Base-by-base conservation (phyloP, 2,797 vertebrate species). In the Odontamblyopus lacepedii region DNA sequence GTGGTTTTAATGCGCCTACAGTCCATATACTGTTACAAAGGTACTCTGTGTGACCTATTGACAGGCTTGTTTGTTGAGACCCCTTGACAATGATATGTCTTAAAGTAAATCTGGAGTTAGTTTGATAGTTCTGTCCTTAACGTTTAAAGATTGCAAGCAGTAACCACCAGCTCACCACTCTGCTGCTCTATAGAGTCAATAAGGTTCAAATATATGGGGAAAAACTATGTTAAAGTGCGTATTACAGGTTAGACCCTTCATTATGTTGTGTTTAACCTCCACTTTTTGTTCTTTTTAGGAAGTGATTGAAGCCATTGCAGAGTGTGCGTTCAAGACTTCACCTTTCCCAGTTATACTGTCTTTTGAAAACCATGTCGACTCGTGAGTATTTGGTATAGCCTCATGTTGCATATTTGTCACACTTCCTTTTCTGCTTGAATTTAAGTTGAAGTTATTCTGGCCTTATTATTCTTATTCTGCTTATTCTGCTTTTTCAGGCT, bases 331-430 rank as follows among this genome's bases (percentile, higher is more conserved):
- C 92, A 99, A 98, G 94, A 99, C 97, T 0, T 99, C 97, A 0
- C 96, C 96, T 16, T 99, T 96, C 66, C 97, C 97, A 1, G 95
- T 99, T 82, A 96, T 98, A n/a, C 94, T 99, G 44, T 99, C 97
- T 27, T 99, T 99, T 87, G 97, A 99, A 89, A 99, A 99, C 85
- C 97, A 99, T 0, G 97, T 99, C 72, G 97, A 99, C 92, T 99
- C 97, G 97, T 99, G 93, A 98, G 97, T 95, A 92, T 81, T 79
- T 63, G 30, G 4, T 19, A 35, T 8, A 35, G 30, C 32, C 3
- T 12, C 32, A 30, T 60, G 4, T 29, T 30, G 7, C 23, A 27
- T 32, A 6, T 7, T 27, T 29, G 5, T 71, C 38, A 32, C 8
- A 12, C 2, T 19, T 9, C 4, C 61, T 19, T 63, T 63, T 63